Conservation (phyloP, 2,888 invertebrate genomes). For the Pheosia gnoma region DNA sequence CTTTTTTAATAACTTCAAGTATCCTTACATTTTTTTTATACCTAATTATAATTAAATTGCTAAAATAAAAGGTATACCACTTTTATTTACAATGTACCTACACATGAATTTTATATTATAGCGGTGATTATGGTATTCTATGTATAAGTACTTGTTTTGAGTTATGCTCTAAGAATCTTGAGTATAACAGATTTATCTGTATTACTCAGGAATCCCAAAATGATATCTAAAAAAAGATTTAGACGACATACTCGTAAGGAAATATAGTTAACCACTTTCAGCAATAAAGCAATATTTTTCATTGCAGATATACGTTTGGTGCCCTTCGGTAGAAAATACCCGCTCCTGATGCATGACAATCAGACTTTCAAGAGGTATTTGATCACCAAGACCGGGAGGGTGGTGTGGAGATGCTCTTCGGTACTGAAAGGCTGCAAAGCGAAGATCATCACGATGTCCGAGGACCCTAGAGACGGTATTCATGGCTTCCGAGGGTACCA, state of each 20-base stretch:
- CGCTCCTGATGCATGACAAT: not conserved
- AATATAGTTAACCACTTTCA: not conserved
- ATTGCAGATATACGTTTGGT: not conserved
- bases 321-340: conserved; percentile 2
- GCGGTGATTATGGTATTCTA: too few relatives aligned
- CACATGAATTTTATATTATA: too few relatives aligned
- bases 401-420: conserved; percentile 5
- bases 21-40: too few relatives aligned
- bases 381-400: conserved; percentile 6
- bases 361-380: conserved; percentile 6
- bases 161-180: too few relatives aligned
- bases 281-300: not conserved
- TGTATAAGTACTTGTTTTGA: too few relatives aligned
- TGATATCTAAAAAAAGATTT: too few relatives aligned
- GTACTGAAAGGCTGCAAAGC: conserved; percentile 10
- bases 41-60: too few relatives aligned
- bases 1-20: too few relatives aligned
- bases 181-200: too few relatives aligned
- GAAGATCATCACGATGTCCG: conserved; percentile 5
- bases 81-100: too few relatives aligned
- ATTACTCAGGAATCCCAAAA: too few relatives aligned
- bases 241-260: not conserved
- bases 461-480: conserved; percentile 7
- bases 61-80: too few relatives aligned
- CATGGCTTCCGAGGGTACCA: conserved; percentile 16